Percentiles rank a stretch among this genome's conserved stretches.
phyloP scores from a whole-genome alignment of 2,797 vertebrate genomes.

The Apogon talboti region DNA sequence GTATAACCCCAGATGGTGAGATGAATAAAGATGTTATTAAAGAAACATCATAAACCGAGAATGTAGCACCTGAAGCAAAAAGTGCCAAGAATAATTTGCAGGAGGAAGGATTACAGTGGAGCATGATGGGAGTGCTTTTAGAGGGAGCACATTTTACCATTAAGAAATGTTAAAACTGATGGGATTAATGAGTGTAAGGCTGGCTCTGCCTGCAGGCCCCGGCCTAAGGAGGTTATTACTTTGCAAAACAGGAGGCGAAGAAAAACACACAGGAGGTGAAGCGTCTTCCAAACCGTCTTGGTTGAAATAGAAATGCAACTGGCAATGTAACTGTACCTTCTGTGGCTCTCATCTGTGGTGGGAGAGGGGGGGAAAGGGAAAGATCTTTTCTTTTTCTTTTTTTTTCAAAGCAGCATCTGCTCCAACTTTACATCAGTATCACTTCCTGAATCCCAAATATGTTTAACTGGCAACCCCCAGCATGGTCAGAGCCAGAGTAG shows the following conservation, averaged over 20 bases:
- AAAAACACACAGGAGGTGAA: neutral
- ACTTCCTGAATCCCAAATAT: constrained; percentile 51
- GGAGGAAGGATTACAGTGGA: constrained; percentile 27
- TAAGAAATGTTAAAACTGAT: constrained; percentile 18
- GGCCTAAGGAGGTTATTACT: constrained; percentile 3
- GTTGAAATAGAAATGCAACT: constrained; percentile 24
- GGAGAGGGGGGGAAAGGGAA: neutral
- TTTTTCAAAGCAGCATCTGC: constrained; percentile 31
- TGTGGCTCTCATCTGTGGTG: constrained; percentile 11
- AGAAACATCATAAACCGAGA: constrained; percentile 7
- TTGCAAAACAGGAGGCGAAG: neutral
- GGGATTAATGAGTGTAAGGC: constrained; percentile 12
- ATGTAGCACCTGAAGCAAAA: constrained; percentile 10
- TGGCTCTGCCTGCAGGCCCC: constrained; percentile 1
- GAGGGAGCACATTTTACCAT: constrained; percentile 8
- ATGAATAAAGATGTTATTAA: constrained; percentile 33
- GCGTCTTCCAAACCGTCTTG: constrained; percentile 7
- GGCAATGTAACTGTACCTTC: constrained; percentile 14
- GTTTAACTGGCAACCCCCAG: constrained; percentile 38
- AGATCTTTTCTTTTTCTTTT: too few species aligned
- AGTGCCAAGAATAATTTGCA: constrained; percentile 8
- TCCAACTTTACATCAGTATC: constrained; percentile 57
- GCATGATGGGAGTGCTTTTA: constrained; percentile 3
- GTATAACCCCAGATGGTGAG: constrained; percentile 40
- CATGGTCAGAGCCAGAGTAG: constrained; percentile 48